Conservation (phyloP, 2,888 invertebrate species). For the Halocaridina rubra region DNA sequence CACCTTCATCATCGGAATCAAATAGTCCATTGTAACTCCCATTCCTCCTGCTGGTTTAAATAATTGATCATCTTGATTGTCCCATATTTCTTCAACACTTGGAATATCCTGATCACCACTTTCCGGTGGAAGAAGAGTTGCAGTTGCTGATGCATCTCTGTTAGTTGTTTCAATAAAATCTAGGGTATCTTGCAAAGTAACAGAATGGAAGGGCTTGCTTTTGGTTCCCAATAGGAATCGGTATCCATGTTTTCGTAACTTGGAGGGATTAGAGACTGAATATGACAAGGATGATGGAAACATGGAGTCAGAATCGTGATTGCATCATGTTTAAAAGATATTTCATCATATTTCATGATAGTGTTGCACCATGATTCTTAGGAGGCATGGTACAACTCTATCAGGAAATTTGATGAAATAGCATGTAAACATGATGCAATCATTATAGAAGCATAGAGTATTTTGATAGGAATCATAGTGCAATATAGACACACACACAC, state of each 20-base stretch:
- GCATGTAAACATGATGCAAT: too few relatives aligned
- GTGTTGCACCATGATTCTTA: too few relatives aligned
- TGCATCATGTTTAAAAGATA: too few relatives aligned
- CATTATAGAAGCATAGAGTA: too few relatives aligned
- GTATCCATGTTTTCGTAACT: neutral
- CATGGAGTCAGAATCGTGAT: too few relatives aligned
- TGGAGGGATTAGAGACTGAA: too few relatives aligned
- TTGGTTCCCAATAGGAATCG: neutral
- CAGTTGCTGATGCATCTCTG: neutral
- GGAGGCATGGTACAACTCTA: too few relatives aligned
- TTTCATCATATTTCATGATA: too few relatives aligned
- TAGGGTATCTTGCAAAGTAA: neutral
- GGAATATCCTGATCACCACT: neutral
- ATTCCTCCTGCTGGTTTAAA: neutral
- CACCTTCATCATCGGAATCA: neutral
- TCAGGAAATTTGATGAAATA: too few relatives aligned
- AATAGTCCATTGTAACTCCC: neutral
- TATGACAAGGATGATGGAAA: too few relatives aligned
- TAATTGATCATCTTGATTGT: neutral
- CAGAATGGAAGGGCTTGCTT: neutral
- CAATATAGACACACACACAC: too few relatives aligned
- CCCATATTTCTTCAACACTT: neutral
- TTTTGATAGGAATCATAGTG: too few relatives aligned
- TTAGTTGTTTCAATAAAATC: neutral
- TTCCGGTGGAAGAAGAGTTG: neutral